A percentile compares a stretch with the other conserved stretches of the same genome.
These are phyloP conservation scores for Spheniscus humboldti DNA, from an alignment of 2,797 vertebrate species.

Conservation along the genomic window DNA sequence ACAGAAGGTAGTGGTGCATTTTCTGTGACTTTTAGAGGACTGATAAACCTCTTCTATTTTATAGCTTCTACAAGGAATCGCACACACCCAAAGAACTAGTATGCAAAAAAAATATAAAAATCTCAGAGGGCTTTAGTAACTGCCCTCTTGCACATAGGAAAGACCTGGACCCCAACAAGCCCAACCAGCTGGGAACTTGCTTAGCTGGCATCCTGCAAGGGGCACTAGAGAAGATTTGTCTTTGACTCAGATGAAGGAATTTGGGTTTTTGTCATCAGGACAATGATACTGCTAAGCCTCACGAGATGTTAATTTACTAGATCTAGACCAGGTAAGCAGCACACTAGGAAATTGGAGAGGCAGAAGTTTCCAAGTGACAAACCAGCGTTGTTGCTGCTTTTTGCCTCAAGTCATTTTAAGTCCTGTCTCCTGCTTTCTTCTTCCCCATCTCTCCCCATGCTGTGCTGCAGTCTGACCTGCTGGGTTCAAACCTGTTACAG, in stretches of 20 bases:
- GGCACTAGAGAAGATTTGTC: not conserved
- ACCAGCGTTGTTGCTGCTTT: not conserved
- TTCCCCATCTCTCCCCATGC: not conserved
- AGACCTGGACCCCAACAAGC: not conserved
- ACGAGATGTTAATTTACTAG: fast-evolving
- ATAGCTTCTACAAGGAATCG: not conserved
- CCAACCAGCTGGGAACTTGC: not conserved
- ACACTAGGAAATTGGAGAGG: fast-evolving
- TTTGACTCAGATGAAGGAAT: not conserved
- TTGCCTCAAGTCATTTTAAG: not conserved
- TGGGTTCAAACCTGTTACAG: not conserved
- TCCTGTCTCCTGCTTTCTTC: not conserved
- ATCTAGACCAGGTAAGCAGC: not conserved
- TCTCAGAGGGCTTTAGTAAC: not conserved
- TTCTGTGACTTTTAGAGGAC: not conserved
- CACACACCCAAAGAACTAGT: not conserved
- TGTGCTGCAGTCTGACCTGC: not conserved
- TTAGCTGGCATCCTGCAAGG: fast-evolving
- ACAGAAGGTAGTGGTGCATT: not conserved
- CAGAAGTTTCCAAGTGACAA: not conserved
- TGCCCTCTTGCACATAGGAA: not conserved
- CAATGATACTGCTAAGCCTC: not conserved
- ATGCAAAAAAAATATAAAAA: not conserved
- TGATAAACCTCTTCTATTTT: not conserved
- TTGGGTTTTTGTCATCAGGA: not conserved